phyloP scores from a whole-genome alignment of 2,888 invertebrate species.

The Anoncus sp. region DNA sequence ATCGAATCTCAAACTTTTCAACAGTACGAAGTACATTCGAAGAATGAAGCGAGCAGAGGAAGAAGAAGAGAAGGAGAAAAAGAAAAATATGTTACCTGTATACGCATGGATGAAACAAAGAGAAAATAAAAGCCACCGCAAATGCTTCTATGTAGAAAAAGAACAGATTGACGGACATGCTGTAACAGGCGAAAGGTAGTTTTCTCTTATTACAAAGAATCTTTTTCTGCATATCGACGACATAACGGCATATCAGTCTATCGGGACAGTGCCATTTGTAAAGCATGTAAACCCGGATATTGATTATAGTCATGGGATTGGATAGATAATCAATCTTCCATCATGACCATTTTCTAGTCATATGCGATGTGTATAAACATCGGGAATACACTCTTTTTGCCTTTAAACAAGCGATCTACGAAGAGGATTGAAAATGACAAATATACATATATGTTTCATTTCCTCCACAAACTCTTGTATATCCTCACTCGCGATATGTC shows the following conservation, averaged over 20 bases:
- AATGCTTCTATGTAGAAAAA: neutral
- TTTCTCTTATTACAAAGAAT: slow-evolving; percentile 17
- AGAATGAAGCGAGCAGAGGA: slow-evolving; percentile 6
- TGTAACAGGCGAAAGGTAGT: slow-evolving; percentile 7
- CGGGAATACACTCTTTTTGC: no score
- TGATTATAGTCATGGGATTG: slow-evolving; percentile 10
- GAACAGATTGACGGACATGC: neutral
- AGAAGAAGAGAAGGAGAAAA: neutral
- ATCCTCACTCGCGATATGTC: slow-evolving; percentile 35
- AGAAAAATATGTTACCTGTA: neutral
- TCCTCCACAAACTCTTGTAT: neutral
- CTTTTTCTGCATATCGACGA: slow-evolving; percentile 7
- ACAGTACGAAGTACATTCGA: slow-evolving; percentile 15
- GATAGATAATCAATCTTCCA: no score
- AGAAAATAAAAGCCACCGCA: neutral
- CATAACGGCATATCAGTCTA: slow-evolving; percentile 21
- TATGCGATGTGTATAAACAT: no score
- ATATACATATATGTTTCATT: slow-evolving; percentile 2
- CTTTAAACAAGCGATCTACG: no score
- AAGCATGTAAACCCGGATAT: slow-evolving; percentile 6
- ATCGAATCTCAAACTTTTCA: slow-evolving; percentile 41
- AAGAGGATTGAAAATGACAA: neutral
- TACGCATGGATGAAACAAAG: slow-evolving; percentile 18
- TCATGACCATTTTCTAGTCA: slow-evolving; percentile 17
- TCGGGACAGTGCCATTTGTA: slow-evolving; percentile 22